Conservation (phyloP, 2,113 vertebrate species). For the Myiopsitta monachus region DNA sequence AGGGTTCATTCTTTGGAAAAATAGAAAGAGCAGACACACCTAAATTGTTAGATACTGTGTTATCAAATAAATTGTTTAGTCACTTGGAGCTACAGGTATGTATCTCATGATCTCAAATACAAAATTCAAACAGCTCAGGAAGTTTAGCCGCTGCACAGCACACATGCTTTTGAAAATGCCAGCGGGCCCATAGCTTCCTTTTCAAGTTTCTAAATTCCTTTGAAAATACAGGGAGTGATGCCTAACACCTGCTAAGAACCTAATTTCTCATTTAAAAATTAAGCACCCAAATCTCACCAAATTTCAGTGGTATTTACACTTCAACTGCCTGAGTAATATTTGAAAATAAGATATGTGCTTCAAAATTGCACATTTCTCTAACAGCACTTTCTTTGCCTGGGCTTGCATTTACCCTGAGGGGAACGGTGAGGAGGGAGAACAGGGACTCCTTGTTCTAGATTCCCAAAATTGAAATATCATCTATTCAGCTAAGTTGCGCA, state of each 20-base stretch:
- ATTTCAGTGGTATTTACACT: not conserved
- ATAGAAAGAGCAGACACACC: not conserved
- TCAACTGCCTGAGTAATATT: not conserved
- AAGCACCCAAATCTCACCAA: not conserved
- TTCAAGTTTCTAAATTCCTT: not conserved
- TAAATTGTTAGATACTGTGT: not conserved
- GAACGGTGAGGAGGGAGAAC: not conserved
- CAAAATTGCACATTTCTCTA: not conserved
- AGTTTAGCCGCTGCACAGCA: not conserved
- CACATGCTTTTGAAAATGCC: not conserved
- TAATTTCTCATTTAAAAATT: not conserved
- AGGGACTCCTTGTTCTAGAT: not conserved
- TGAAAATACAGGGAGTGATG: not conserved
- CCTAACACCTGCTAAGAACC: not conserved
- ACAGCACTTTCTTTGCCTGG: not conserved
- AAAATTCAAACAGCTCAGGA: not conserved
- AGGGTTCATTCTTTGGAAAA: not conserved
- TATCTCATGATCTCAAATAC: not conserved
- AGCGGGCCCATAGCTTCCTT: not conserved
- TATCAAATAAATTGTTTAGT: not conserved
- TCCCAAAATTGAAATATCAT: not conserved
- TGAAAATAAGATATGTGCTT: not conserved
- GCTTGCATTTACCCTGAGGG: not conserved
- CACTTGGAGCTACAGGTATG: not conserved
- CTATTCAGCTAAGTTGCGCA: not conserved